Evolutionary conservation across 2,888 invertebrate species (phyloP).

Genomic region (Drosophila atripex): DNA sequence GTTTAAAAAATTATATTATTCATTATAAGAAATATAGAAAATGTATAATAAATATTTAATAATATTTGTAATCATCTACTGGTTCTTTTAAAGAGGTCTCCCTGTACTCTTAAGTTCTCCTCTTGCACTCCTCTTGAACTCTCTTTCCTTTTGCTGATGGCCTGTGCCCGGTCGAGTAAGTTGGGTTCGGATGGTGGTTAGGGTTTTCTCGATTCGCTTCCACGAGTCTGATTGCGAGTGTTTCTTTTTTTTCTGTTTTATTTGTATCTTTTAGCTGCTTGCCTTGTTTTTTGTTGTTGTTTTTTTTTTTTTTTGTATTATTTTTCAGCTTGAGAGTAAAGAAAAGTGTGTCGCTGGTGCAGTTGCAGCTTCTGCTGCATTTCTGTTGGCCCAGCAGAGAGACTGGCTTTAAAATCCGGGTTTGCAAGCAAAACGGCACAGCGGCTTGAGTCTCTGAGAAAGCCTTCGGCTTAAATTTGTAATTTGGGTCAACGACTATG

Average conservation of each 20-base stretch:
- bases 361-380: constrained; percentile 60
- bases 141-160: constrained; percentile 26
- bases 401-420: constrained; percentile 82
- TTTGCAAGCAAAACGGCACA: constrained; percentile 62
- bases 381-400: constrained; percentile 80
- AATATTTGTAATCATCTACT: no score
- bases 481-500: constrained; percentile 69
- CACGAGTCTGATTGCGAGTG: constrained; percentile 34
- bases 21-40: no score
- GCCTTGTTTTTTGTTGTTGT: constrained; percentile 18
- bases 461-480: constrained; percentile 56
- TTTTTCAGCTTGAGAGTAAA: constrained; percentile 12
- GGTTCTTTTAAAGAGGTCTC: not conserved
- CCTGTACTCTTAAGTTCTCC: not conserved
- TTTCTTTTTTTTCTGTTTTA: constrained; percentile 15
- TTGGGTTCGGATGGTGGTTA: constrained; percentile 34
- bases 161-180: constrained; percentile 31
- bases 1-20: no score
- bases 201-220: constrained; percentile 30
- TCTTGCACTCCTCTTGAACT: not conserved
- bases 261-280: no score
- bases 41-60: not conserved
- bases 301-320: constrained; percentile 28
- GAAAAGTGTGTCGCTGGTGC: constrained; percentile 47
- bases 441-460: constrained; percentile 34